phyloP scores from a whole-genome alignment of 2,888 invertebrate genomes.

The Digitonthophagus gazella region DNA sequence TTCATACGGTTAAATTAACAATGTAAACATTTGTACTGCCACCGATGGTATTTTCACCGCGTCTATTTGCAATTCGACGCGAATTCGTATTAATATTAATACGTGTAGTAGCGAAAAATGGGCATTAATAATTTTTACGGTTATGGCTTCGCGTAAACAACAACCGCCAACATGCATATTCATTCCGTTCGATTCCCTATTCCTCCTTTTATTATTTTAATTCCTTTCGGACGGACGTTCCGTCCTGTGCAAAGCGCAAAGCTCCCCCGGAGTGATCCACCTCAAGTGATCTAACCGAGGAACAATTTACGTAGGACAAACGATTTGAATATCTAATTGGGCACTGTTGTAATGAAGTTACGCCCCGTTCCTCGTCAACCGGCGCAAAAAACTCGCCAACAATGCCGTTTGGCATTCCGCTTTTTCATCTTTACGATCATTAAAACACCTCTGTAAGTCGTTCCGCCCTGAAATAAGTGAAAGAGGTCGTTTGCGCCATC shows the following conservation, averaged over 20 bases:
- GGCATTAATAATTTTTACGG: not conserved
- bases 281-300: not conserved
- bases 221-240: no score
- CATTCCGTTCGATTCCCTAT: not conserved
- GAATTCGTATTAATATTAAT: not conserved
- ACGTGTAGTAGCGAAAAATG: not conserved
- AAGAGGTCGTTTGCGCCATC: not conserved
- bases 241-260: no score
- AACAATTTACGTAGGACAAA: not conserved
- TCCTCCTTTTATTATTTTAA: no score
- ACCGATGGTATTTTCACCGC: not conserved
- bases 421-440: not conserved
- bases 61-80: not conserved
- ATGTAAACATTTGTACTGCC: not conserved
- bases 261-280: no score
- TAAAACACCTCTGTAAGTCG: not conserved
- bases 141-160: no score
- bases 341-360: not conserved
- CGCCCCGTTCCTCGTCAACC: not conserved
- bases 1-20: constrained; percentile 2
- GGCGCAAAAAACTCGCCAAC: not conserved
- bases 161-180: no score
- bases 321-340: not conserved
- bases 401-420: not conserved
- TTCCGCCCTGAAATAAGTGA: not conserved